Conservation (phyloP, 2,888 invertebrate species). For the Acanthococcus lagerstroemiae region DNA sequence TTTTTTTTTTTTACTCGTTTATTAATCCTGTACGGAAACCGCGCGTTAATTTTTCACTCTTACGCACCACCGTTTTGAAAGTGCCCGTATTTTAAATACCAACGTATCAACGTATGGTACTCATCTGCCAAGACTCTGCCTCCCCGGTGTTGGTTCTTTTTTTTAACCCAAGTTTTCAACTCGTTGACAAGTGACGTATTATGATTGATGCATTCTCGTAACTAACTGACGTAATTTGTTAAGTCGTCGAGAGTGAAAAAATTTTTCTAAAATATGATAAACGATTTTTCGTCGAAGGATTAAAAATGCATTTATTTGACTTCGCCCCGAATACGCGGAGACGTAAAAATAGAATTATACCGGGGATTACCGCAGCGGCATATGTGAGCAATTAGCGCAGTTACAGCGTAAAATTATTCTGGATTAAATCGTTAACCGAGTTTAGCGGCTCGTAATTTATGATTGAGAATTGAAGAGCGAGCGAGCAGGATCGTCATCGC, state of each 20-base stretch:
- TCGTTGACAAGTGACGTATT: slow-evolving; percentile 26
- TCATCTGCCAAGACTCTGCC: slow-evolving; percentile 12
- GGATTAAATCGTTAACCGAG: neutral
- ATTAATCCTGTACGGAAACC: neutral
- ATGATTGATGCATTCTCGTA: slow-evolving; percentile 22
- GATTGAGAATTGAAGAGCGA: too few species aligned
- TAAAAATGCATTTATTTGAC: slow-evolving; percentile 25
- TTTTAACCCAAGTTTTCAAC: neutral
- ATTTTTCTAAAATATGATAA: slow-evolving; percentile 19
- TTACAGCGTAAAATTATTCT: neutral
- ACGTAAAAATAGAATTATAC: neutral
- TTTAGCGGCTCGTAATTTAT: too few species aligned
- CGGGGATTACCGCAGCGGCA: neutral
- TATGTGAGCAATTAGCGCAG: neutral
- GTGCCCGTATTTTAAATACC: neutral
- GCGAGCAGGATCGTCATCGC: too few species aligned
- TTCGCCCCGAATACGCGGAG: neutral
- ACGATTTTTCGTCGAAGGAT: slow-evolving; percentile 27
- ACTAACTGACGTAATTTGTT: slow-evolving; percentile 28
- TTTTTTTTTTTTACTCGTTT: neutral
- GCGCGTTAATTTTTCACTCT: neutral
- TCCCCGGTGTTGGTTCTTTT: slow-evolving; percentile 7
- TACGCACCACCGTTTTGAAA: neutral
- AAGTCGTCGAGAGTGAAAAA: neutral
- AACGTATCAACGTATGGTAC: slow-evolving; percentile 14